phyloP scores from a whole-genome alignment of 2,797 vertebrate species.

The Adelosebastes latens region DNA sequence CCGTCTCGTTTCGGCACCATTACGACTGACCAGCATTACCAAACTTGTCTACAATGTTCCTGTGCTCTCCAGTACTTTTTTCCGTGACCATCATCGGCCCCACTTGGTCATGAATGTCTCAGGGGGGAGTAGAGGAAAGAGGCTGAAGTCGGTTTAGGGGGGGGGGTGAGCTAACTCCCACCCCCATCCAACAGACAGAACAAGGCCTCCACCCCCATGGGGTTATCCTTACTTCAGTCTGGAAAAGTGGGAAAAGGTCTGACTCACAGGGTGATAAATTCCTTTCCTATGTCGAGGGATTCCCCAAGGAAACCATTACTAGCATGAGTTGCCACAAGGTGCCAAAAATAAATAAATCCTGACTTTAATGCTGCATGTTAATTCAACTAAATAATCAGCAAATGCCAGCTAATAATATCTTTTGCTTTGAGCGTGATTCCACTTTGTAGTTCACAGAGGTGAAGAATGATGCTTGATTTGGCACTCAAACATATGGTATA shows the following conservation, averaged over 20 bases:
- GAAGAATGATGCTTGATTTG: constrained; percentile 10
- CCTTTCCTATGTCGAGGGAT: constrained; percentile 73
- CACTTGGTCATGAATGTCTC: constrained; percentile 38
- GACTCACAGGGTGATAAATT: constrained; percentile 78
- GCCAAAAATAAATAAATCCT: constrained; percentile 21
- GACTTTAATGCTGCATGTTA: background rate
- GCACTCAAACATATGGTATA: background rate
- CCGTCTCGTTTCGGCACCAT: constrained; percentile 20
- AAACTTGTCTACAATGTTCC: constrained; percentile 30
- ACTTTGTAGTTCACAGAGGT: background rate
- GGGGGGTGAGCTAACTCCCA: constrained; percentile 29
- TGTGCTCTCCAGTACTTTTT: constrained; percentile 18
- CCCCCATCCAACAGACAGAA: constrained; percentile 53
- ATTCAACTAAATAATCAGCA: background rate
- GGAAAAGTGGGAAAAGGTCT: constrained; percentile 71
- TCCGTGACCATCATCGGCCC: constrained; percentile 31
- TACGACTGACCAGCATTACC: constrained; percentile 28
- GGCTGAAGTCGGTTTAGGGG: background rate
- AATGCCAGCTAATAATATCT: background rate
- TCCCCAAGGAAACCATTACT: constrained; percentile 70
- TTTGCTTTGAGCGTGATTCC: background rate
- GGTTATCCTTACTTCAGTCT: constrained; percentile 63
- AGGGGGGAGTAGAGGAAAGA: constrained; percentile 5
- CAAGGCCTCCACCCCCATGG: constrained; percentile 57
- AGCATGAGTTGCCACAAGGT: constrained; percentile 31